Conservation (phyloP, 2,888 invertebrate species). For the Lamellibrachia satsuma region DNA sequence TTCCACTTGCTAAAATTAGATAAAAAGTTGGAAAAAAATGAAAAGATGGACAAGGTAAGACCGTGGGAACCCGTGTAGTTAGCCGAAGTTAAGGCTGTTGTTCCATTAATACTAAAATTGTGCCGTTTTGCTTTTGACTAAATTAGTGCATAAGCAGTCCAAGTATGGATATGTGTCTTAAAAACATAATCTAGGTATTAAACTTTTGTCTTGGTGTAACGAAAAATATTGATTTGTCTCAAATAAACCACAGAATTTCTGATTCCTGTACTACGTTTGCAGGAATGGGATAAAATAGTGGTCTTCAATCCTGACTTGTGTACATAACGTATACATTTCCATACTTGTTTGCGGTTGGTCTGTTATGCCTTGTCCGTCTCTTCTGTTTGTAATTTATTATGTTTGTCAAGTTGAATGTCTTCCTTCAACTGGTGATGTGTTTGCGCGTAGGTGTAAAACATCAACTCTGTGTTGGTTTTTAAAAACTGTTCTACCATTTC, state of each 20-base stretch:
- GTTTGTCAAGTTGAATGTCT: background rate
- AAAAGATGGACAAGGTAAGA: constrained; percentile 17
- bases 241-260: background rate
- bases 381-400: background rate
- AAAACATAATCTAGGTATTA: background rate
- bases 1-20: constrained; percentile 17
- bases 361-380: constrained; percentile 13
- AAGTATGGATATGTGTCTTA: constrained; percentile 3
- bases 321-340: background rate
- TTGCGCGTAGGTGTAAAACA: background rate
- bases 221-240: background rate
- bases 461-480: background rate
- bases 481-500: background rate
- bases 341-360: background rate
- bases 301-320: background rate
- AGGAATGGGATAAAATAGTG: background rate
- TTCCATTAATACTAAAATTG: background rate
- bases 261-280: background rate
- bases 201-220: background rate
- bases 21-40: constrained; percentile 9
- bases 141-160: background rate
- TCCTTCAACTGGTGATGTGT: background rate
- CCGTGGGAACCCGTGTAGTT: background rate
- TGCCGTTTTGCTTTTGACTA: constrained; percentile 6
- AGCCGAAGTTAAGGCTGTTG: background rate